Evolutionary conservation across 2,113 vertebrate species (phyloP), one percentile per base, ranked within the genome.

Genomic region (Xerus inauris): DNA sequence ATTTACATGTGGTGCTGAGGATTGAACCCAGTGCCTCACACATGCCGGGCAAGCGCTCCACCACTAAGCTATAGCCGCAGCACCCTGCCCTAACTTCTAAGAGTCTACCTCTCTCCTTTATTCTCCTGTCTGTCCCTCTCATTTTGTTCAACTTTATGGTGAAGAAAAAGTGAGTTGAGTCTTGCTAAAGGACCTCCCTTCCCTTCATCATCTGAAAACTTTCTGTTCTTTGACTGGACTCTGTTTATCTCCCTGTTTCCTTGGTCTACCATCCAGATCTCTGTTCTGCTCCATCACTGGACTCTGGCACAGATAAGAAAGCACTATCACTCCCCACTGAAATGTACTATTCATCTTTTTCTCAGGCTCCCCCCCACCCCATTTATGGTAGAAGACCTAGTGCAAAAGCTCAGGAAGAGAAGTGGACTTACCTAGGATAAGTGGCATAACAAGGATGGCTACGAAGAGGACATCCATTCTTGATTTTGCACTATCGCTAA

Each of bases 391-490:
- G 80, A 79, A 88, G 89, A 83, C 26, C 86, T 71, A 47, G 45
- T 26, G 24, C 47, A 32, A 59, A 90, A 93, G 64, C 62, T 90
- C 12, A 3, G 51, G 24, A 22, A 93, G 51, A 67, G 51, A 42
- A 47, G 72, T 38, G 42, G 42, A 96, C 97, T 98, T 93, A 97
- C 97, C 97, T 59, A 97, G 89, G 93, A 97, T 87, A 20, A 98
- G 91, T 30, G 97, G 96, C 80, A 97, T 79, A 22, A 76, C 91
- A 77, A 97, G 94, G 83, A 97, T 86, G 83, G 91, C 96, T 89
- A 81, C 40, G 14, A 97, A 81, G 65, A 97, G 80, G 93, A 97
- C 93, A 96, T 97, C 91, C 97, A 98, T 98, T 93, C 96, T 96
- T 79, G 75, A 80, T 86, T 67, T 67, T 91, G 79, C 20, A 72